phyloP scores from a whole-genome alignment of 2,113 vertebrate species.

The Saguinus midas region DNA sequence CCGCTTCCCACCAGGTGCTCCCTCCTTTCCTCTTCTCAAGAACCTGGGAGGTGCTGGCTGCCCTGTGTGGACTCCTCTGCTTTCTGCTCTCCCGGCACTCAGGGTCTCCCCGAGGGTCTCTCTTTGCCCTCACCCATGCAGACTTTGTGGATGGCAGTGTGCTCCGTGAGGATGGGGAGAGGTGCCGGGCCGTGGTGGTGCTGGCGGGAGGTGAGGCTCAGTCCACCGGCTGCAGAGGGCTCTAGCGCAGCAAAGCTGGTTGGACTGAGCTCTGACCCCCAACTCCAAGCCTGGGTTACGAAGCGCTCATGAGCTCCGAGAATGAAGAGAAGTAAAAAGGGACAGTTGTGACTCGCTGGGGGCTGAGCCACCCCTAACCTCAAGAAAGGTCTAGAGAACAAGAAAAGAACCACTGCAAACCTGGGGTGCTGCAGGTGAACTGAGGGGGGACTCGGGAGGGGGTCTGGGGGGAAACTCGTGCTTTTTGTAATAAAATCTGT shows the following conservation, averaged over 20 bases:
- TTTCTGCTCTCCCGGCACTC: rapidly evolving
- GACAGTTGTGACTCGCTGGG: neutral
- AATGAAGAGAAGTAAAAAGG: too few relatives aligned
- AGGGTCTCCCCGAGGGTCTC: rapidly evolving
- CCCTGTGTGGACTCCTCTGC: rapidly evolving
- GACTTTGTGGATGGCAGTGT: rapidly evolving
- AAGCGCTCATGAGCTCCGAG: neutral
- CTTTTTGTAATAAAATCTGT: neutral
- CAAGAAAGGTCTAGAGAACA: too few relatives aligned
- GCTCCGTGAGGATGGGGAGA: too few relatives aligned
- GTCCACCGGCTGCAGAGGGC: too few relatives aligned
- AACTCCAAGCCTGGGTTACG: rapidly evolving
- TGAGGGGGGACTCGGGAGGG: rapidly evolving
- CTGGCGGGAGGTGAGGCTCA: too few relatives aligned
- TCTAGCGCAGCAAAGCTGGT: neutral
- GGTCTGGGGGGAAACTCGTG: rapidly evolving
- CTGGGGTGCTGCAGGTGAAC: neutral
- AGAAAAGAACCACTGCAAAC: rapidly evolving
- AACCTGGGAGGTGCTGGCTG: rapidly evolving
- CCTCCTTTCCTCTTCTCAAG: neutral
- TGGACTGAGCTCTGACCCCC: rapidly evolving
- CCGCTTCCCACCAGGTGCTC: neutral
- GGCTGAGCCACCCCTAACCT: neutral
- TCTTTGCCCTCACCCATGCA: rapidly evolving
- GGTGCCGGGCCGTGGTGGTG: rapidly evolving